These are phyloP conservation scores for Chironomus striatipennis DNA, from an alignment of 1,140 invertebrate genomes.

Conservation along the genomic window DNA sequence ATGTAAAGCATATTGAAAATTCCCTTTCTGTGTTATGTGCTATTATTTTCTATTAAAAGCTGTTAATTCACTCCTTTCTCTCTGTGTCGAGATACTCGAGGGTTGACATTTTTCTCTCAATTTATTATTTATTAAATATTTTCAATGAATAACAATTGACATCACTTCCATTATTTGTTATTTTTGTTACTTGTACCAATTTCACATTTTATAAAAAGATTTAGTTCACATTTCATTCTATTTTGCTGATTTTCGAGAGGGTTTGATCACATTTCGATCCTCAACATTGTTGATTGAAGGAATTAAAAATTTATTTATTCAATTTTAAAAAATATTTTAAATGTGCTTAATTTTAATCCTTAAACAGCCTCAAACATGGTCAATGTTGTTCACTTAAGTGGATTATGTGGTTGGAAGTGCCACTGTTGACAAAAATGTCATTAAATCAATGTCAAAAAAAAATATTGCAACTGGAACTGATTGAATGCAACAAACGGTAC, in stretches of 20 bases:
- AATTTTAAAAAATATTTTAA: too few species aligned
- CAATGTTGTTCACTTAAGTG: background rate
- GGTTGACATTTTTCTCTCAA: background rate
- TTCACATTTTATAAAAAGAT: background rate
- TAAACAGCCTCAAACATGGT: background rate
- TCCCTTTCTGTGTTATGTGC: background rate
- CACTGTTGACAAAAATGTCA: background rate
- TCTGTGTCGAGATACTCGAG: background rate
- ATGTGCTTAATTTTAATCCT: background rate
- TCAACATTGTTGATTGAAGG: too few species aligned
- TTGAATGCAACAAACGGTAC: conserved; percentile 1
- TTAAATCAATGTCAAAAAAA: background rate
- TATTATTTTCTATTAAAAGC: background rate
- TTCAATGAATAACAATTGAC: conserved; percentile 13
- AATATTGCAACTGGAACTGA: background rate
- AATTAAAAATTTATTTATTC: too few species aligned
- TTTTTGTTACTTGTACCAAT: background rate
- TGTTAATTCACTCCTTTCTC: background rate
- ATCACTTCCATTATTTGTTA: background rate
- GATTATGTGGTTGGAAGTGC: background rate
- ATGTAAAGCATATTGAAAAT: background rate
- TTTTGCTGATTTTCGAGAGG: background rate
- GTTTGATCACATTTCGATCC: background rate
- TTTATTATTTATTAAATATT: background rate
- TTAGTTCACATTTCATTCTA: too few species aligned